These are phyloP conservation scores for Malthinus flaveolus DNA, from an alignment of 2,888 invertebrate genomes.

Conservation along the genomic window DNA sequence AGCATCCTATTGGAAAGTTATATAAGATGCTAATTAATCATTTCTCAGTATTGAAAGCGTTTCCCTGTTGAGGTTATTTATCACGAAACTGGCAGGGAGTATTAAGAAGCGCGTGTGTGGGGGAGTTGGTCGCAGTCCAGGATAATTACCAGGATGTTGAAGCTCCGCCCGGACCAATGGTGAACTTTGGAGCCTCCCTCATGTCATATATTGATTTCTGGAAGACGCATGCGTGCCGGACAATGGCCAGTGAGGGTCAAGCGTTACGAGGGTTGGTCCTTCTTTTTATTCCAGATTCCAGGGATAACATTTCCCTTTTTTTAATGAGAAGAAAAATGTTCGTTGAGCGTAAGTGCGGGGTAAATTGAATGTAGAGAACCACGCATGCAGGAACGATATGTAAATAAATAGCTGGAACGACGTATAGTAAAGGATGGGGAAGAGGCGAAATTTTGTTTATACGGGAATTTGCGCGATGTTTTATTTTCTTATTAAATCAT, in stretches of 20 bases:
- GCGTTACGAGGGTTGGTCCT: slow-evolving; percentile 43
- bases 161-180: slow-evolving; percentile 55
- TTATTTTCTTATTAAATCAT: slow-evolving; percentile 15
- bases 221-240: slow-evolving; percentile 50
- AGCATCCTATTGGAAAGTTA: slow-evolving; percentile 32
- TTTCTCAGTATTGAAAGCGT: slow-evolving; percentile 55
- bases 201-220: slow-evolving; percentile 43
- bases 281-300: background rate
- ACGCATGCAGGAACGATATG: too few relatives aligned
- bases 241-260: slow-evolving; percentile 49
- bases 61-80: slow-evolving; percentile 56
- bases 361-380: too few relatives aligned
- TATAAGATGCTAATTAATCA: slow-evolving; percentile 53
- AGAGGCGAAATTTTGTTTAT: slow-evolving; percentile 1
- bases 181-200: slow-evolving; percentile 40
- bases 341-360: too few relatives aligned
- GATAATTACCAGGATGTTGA: slow-evolving; percentile 55
- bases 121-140: slow-evolving; percentile 55
- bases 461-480: slow-evolving; percentile 9
- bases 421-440: background rate
- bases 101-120: slow-evolving; percentile 53
- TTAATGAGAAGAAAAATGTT: background rate
- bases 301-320: background rate
- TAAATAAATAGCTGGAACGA: too few relatives aligned
- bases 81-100: slow-evolving; percentile 55